Conservation (phyloP, 37 sponge, comb jelly and placozoan species). For the Cladorhizidae sp. region DNA sequence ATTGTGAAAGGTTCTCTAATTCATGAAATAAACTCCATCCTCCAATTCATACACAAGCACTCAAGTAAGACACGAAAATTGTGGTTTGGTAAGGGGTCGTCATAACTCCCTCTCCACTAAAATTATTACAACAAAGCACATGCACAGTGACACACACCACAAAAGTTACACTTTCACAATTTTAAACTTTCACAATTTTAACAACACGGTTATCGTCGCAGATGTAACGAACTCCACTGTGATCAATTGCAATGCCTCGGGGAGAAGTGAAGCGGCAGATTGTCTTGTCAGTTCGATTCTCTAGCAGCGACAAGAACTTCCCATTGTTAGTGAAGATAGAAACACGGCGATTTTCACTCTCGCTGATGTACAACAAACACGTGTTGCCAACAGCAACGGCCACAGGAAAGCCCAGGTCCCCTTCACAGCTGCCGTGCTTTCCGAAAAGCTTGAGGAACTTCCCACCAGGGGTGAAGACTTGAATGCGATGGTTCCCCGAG, state of each 20-base stretch:
- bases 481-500: conserved; percentile 14
- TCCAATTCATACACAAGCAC: too few species aligned
- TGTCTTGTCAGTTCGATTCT: neutral
- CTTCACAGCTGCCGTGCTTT: neutral
- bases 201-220: neutral
- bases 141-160: too few species aligned
- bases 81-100: too few species aligned
- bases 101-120: too few species aligned
- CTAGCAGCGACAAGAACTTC: conserved; percentile 2
- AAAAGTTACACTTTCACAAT: too few species aligned
- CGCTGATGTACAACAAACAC: neutral
- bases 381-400: neutral
- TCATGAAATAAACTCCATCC: too few species aligned
- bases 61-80: too few species aligned
- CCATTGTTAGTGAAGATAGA: conserved; percentile 19
- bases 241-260: neutral
- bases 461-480: conserved; percentile 32
- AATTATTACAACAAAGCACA: too few species aligned
- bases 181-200: too few species aligned
- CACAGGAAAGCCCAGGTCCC: neutral
- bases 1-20: too few species aligned
- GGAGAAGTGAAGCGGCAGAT: neutral
- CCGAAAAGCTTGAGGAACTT: conserved; percentile 15
- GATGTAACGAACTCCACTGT: neutral
- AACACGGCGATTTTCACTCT: conserved; percentile 3